Percentiles rank a stretch among this genome's conserved stretches.
phyloP scores from a whole-genome alignment of 1,140 invertebrate species.

The Geopemphigus sp. region DNA sequence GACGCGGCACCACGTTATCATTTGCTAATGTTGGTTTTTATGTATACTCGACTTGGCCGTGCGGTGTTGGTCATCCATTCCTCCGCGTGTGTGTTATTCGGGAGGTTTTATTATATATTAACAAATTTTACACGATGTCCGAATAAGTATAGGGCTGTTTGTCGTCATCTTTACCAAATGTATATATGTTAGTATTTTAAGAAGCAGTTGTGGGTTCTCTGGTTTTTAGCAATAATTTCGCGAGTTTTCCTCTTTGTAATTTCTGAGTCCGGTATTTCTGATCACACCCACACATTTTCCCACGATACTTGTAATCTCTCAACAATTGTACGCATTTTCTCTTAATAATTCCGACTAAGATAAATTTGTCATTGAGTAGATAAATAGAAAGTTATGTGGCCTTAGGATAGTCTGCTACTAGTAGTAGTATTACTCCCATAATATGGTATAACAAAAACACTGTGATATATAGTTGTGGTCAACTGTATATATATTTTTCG shows the following conservation, averaged over 20 bases:
- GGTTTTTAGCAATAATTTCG: too few species aligned
- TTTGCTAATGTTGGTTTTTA: too few species aligned
- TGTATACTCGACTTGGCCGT: background rate
- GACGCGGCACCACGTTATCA: background rate
- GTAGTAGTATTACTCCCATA: background rate
- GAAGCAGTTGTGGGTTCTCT: too few species aligned
- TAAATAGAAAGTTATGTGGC: constrained; percentile 48
- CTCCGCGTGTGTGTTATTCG: background rate
- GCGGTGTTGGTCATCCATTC: background rate
- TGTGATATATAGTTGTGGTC: constrained; percentile 2
- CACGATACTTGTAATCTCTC: background rate
- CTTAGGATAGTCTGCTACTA: background rate
- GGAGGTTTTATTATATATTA: too few species aligned
- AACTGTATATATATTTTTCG: background rate
- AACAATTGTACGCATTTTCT: background rate
- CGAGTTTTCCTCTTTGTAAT: background rate
- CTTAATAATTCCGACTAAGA: constrained; percentile 3
- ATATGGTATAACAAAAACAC: background rate
- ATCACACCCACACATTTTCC: too few species aligned
- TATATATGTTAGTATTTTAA: too few species aligned
- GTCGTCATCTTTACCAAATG: too few species aligned
- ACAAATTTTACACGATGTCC: too few species aligned
- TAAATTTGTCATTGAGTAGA: constrained; percentile 43
- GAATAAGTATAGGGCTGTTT: too few species aligned
- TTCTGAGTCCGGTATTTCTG: too few species aligned